Base-by-base conservation (phyloP, 2,797 vertebrate species). In the Corythornis leucogaster region DNA sequence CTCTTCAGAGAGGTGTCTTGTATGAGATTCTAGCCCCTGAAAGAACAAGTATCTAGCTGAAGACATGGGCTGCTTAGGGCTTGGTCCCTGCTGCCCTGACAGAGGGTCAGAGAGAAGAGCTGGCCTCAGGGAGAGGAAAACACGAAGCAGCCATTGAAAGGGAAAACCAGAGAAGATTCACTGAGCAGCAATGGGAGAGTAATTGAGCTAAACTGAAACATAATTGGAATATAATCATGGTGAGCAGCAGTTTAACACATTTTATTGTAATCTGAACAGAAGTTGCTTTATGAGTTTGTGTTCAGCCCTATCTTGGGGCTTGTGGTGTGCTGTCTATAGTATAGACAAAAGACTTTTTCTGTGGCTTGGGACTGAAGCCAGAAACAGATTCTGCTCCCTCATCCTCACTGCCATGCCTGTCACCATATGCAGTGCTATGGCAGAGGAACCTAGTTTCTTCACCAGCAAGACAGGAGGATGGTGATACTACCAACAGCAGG, bases 171-270 rank as follows among this genome's bases (percentile, higher is more conserved):
- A 85, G 64, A 93, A 55, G 96, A 97, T 95, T 97, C 96, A 87
- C 89, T 80, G 89, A 97, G 75, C 91, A 94, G 95, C 97, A 97
- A 91, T 96, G 96, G 94, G 95, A 96, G 97, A 97, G 94, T 97
- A 98, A 98, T 97, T 97, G 97, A 97, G 97, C 96, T 97, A 97
- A 97, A 97, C 95, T 97, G 95, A 97, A 97, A 97, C 45, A 71
- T 97, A 98, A 97, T 96, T 97, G 97, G 93, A 87, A 95, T 97
- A 97, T 96, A 94, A 96, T 94, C 71, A 68, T 40, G 33, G 94
- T 83, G 84, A 95, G 83, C 76, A 89, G 87, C 69, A 84, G 80
- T 93, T 93, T 93, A 95, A 84, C 90, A 76, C 77, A 80, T 87
- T 94, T 96, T 95, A 84, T 90, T 96, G 95, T 85, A 95, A 94